Evolutionary conservation across 2,797 vertebrate genomes (phyloP).

Genomic region (Phrynocephalus guinanensis): DNA sequence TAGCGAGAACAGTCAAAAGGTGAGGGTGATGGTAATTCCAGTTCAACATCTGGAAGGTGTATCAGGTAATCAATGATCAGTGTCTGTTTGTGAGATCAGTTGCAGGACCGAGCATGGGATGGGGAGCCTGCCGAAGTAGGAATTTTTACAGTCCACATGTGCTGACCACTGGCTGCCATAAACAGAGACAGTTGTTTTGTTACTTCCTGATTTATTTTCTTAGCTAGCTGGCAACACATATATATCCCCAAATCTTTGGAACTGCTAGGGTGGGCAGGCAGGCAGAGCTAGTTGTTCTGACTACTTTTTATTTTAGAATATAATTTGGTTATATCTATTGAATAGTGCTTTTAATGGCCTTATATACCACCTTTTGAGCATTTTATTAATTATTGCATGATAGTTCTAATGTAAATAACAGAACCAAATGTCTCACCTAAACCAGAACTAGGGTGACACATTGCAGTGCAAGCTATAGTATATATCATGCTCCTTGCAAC

Average conservation of each 20-base stretch:
- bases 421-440: not conserved
- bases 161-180: too few relatives aligned
- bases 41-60: too few relatives aligned
- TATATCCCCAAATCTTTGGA: not conserved
- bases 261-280: too few relatives aligned
- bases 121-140: too few relatives aligned
- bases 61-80: too few relatives aligned
- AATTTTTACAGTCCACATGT: too few relatives aligned
- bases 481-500: not conserved
- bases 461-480: not conserved
- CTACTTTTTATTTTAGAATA: not conserved
- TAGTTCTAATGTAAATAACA: not conserved
- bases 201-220: not conserved
- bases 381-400: not conserved
- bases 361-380: not conserved
- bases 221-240: not conserved
- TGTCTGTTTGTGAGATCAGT: too few relatives aligned
- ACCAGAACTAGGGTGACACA: not conserved
- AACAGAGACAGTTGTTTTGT: not conserved
- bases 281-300: too few relatives aligned
- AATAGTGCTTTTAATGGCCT: conserved; percentile 22
- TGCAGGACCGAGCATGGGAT: too few relatives aligned
- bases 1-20: too few relatives aligned
- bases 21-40: too few relatives aligned
- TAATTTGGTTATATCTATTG: too few relatives aligned